A percentile compares a stretch with the other conserved stretches of the same genome.
phyloP scores from a whole-genome alignment of 37 sponge, comb jelly and placozoan genomes.

The Theonella swinhoei region DNA sequence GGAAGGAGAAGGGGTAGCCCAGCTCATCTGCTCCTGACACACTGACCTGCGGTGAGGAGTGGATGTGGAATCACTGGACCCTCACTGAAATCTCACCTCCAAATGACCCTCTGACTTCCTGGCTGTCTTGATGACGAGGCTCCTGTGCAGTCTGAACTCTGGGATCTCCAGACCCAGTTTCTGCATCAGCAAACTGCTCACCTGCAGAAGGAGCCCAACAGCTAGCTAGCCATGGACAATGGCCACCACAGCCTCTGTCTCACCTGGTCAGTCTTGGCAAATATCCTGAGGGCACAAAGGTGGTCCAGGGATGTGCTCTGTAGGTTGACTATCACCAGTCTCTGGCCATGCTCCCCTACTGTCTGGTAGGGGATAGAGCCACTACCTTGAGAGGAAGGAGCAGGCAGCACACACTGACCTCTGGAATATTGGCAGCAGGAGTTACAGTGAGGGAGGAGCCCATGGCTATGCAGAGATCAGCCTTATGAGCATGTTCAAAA shows the following conservation, averaged over 20 bases:
- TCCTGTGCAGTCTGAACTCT: conserved; percentile 48
- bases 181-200: conserved; percentile 41
- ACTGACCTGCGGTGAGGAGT: conserved; percentile 5
- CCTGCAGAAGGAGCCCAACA: no score
- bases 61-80: background rate
- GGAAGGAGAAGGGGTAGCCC: conserved; percentile 62
- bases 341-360: conserved; percentile 1
- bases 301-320: conserved; percentile 71
- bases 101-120: background rate
- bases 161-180: conserved; percentile 68
- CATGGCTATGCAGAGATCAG: conserved; percentile 77
- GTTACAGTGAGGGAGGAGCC: conserved; percentile 83
- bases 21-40: conserved; percentile 44
- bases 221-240: no score
- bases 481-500: conserved; percentile 62
- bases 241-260: background rate
- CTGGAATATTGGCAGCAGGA: conserved; percentile 77
- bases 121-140: background rate
- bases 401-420: conserved; percentile 18
- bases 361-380: background rate
- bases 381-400: background rate
- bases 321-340: conserved; percentile 78
- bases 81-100: background rate
- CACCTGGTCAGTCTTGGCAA: conserved; percentile 76
- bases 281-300: conserved; percentile 56